These are phyloP conservation scores for Monarcha castaneiventris DNA, from an alignment of 2,113 vertebrate genomes.

Conservation along the genomic window DNA sequence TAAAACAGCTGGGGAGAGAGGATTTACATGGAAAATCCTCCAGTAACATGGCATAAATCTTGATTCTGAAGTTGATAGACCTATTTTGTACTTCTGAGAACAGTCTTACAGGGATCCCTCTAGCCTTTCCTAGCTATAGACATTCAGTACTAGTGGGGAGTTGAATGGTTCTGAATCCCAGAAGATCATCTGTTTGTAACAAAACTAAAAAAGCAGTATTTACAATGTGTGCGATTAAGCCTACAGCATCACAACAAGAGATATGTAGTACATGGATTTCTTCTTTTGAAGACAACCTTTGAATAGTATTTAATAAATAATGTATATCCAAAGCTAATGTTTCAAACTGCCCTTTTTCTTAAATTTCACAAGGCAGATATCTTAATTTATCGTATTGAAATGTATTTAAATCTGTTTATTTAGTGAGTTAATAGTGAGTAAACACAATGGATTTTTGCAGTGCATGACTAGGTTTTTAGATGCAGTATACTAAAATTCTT, in stretches of 20 bases:
- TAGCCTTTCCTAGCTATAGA: neutral
- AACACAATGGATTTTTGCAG: neutral
- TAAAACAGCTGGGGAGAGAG: neutral
- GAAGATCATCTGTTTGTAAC: neutral
- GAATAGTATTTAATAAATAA: constrained; percentile 34
- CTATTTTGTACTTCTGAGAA: neutral
- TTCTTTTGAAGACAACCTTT: neutral
- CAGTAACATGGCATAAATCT: neutral
- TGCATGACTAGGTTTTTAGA: neutral
- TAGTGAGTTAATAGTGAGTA: neutral
- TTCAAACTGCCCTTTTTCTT: neutral
- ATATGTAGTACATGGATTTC: neutral
- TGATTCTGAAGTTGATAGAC: neutral
- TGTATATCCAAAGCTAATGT: neutral
- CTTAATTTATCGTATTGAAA: neutral
- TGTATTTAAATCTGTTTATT: neutral
- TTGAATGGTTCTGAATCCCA: neutral
- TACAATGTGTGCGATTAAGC: neutral
- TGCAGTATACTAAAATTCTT: neutral
- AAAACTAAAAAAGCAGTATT: neutral
- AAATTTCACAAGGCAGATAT: neutral
- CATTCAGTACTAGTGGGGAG: neutral
- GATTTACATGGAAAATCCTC: neutral
- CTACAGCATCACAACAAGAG: neutral
- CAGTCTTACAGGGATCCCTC: neutral